Evolutionary conservation across 2,113 vertebrate species (phyloP).

Genomic region (Bubo scandiacus): DNA sequence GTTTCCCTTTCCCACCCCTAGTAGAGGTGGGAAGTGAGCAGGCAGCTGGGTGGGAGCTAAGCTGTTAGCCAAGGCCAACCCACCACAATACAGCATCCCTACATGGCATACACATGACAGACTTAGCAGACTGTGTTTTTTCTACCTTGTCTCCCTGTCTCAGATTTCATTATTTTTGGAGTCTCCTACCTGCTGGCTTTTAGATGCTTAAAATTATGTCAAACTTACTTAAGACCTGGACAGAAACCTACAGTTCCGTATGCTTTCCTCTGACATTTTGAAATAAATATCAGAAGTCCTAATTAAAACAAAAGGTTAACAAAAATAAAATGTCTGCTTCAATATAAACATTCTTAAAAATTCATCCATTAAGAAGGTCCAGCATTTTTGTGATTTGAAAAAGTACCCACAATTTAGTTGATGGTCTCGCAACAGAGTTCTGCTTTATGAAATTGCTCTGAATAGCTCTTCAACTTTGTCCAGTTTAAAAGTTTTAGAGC

Average conservation of each 20-base stretch:
- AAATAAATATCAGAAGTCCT: background rate
- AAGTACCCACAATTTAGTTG: background rate
- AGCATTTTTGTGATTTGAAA: background rate
- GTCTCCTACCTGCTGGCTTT: background rate
- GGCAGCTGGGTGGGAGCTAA: background rate
- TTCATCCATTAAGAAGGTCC: background rate
- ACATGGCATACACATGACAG: background rate
- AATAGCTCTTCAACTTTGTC: background rate
- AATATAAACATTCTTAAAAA: background rate
- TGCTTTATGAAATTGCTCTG: background rate
- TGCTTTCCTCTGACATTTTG: background rate
- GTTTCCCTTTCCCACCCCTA: background rate
- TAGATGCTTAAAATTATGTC: background rate
- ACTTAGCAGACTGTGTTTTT: background rate
- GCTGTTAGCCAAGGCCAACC: background rate
- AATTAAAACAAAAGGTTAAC: background rate
- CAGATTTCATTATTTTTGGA: background rate
- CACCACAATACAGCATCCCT: background rate
- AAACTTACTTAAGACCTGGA: background rate
- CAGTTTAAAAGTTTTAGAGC: background rate
- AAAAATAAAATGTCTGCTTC: background rate
- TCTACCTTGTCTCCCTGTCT: background rate
- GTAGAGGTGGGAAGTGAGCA: background rate
- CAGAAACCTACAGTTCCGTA: background rate
- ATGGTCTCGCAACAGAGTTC: background rate